Base-by-base conservation (phyloP, 2,888 invertebrate genomes). In the Pachycephus smyrnensis region DNA sequence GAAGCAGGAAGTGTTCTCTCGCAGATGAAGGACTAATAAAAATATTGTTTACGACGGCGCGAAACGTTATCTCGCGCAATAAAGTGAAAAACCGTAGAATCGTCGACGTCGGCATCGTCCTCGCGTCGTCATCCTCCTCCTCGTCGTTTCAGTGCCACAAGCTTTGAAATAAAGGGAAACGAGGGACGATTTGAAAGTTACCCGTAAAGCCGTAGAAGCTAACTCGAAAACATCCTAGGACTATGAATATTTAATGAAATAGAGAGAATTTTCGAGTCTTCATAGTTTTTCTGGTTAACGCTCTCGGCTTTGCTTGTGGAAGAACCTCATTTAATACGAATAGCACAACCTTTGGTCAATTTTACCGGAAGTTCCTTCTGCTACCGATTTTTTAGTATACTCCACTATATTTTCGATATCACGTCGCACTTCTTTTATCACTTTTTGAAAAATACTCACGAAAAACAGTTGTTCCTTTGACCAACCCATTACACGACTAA, bases 191-290 rank as follows among this genome's bases (percentile, higher is more conserved):
- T 55, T 55, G 23, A 55, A 55, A 55, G 55, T 55, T 55, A 23
- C 23, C 55, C 55, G 55, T 55, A 55, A 55, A 55, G 3, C 71
- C 71, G 31, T 71, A 32, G 71, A 23, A 32, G 73, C 79, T 75
- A 77, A 80, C 79, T 79, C 81, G 80, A 77, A 79, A 83, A 84
- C 79, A 79, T 55, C 23, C 78, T 81, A 81, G 82, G 81, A 79
- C 80, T 77, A 82, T 85, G 82, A 85, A 84, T 84, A 82, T 81
- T 83, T 85, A 84, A 86, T 80, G 77, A 82, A 77, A 81, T 75
- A 74, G 79, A 80, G 81, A 83, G 80, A 80, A 77, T 79, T 78
- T 55, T 55, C 23, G 23, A 55, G 23, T 55, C 55, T 55, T 6
- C 9, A 55, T 55, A 23, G 1, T 55, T 55, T 55, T 55, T 23